A percentile compares a stretch with the other conserved stretches of the same genome.
Conservation (phyloP, 2,888 invertebrate genomes). For the Netelia virgata region DNA sequence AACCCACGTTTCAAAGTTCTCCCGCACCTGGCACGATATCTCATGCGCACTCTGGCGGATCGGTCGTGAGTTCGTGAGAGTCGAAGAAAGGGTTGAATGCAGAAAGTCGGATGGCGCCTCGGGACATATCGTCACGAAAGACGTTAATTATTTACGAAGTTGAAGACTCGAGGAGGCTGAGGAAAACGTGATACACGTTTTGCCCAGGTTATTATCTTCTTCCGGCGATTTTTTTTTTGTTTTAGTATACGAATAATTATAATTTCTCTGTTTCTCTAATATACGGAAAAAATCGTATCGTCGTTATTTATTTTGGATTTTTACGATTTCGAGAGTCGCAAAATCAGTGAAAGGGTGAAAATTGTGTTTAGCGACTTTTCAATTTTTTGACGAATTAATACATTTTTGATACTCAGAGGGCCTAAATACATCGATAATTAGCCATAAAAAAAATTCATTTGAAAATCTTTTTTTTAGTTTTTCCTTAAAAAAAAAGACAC, state of each 20-base stretch:
- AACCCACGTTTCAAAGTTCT: slow-evolving; percentile 9
- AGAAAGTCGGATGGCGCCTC: slow-evolving; percentile 17
- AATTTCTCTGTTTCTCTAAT: not conserved
- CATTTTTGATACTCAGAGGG: not conserved
- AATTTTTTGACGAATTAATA: no score
- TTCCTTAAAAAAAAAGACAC: slow-evolving; percentile 46
- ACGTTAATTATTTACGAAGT: slow-evolving; percentile 58
- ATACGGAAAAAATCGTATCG: no score
- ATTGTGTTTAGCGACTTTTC: no score
- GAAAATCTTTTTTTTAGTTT: no score
- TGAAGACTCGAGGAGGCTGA: slow-evolving; percentile 20
- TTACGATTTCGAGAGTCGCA: no score
- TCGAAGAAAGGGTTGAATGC: slow-evolving; percentile 18
- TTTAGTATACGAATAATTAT: not conserved
- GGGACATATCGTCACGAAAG: slow-evolving; percentile 49
- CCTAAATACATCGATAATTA: no score
- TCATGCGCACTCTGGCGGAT: slow-evolving; percentile 10
- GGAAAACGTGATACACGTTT: slow-evolving; percentile 42
- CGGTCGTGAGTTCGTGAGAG: not conserved
- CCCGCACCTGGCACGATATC: slow-evolving; percentile 31
- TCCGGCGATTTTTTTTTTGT: not conserved
- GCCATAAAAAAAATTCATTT: no score
- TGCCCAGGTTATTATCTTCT: slow-evolving; percentile 6
- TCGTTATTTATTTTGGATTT: no score
- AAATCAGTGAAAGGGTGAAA: no score